Conservation (phyloP, 2,113 vertebrate genomes). For the Microcebus griseorufus region DNA sequence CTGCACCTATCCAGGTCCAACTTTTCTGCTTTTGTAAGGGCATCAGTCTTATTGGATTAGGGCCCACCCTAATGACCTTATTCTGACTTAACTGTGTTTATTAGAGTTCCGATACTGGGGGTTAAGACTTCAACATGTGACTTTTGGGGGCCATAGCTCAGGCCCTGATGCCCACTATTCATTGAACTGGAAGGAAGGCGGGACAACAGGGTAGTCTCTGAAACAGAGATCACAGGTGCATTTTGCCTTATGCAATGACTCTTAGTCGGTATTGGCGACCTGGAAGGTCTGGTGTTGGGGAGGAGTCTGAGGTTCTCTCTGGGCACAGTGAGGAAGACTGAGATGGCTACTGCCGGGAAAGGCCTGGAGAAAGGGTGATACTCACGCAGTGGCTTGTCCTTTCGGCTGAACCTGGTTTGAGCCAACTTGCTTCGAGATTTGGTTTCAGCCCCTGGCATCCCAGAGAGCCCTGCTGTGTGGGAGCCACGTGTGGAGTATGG, state of each 20-base stretch:
- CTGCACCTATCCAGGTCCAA: neutral
- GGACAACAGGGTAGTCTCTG: neutral
- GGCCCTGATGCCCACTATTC: too few relatives aligned
- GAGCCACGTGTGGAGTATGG: neutral
- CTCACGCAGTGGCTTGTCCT: rapidly evolving
- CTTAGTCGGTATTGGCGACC: neutral
- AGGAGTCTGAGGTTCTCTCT: neutral
- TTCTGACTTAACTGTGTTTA: neutral
- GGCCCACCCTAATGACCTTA: neutral
- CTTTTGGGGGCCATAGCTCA: neutral
- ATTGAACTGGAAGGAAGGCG: neutral
- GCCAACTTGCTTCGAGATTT: neutral
- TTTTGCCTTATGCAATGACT: neutral
- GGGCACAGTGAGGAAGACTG: neutral
- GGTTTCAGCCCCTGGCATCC: neutral
- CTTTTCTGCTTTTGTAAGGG: neutral
- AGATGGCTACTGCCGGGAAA: neutral
- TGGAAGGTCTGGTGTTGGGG: neutral
- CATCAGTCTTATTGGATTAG: neutral
- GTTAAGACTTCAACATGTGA: neutral
- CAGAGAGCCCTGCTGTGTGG: neutral
- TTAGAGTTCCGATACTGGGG: too few relatives aligned
- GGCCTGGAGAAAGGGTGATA: too few relatives aligned
- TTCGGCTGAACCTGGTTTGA: neutral
- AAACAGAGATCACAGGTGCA: too few relatives aligned